These are phyloP conservation scores for Slavum lentiscoides DNA, from an alignment of 2,888 invertebrate species.

Conservation along the genomic window DNA sequence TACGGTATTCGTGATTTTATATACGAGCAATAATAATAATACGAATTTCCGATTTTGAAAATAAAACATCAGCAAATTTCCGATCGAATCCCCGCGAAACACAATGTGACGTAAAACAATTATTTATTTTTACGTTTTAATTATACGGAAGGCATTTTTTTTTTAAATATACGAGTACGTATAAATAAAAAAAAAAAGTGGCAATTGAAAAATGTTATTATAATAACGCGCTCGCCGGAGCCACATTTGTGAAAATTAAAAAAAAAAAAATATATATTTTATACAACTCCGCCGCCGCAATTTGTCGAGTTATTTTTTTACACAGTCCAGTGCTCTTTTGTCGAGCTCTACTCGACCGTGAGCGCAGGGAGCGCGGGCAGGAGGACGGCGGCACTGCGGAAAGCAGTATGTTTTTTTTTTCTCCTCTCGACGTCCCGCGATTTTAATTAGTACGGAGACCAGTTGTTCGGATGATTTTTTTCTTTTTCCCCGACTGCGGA, in stretches of 20 bases:
- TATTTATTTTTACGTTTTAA: neutral
- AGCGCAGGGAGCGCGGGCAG: neutral
- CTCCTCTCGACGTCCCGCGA: conserved; percentile 25
- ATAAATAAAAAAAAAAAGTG: neutral
- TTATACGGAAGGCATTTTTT: neutral
- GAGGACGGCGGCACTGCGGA: neutral
- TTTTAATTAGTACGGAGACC: conserved; percentile 47
- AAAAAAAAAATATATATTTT: conserved; percentile 1
- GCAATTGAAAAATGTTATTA: conserved; percentile 24
- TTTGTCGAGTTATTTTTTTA: conserved; percentile 23
- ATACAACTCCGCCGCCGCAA: conserved; percentile 15
- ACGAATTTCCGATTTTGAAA: too few species aligned
- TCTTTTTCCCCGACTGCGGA: neutral
- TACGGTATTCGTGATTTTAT: too few species aligned
- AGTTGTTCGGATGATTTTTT: conserved; percentile 21
- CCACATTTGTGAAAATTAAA: conserved; percentile 14
- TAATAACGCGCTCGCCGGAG: neutral
- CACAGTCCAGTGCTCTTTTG: conserved; percentile 20
- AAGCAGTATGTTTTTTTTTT: neutral
- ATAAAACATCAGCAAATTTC: too few species aligned
- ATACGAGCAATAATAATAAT: too few species aligned
- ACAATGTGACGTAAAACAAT: too few species aligned
- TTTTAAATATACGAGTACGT: neutral
- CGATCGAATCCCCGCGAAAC: too few species aligned
- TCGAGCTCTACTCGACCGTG: conserved; percentile 27